Evolutionary conservation across 2,888 invertebrate species (phyloP).

Genomic region (Holacanthella duospinosa): DNA sequence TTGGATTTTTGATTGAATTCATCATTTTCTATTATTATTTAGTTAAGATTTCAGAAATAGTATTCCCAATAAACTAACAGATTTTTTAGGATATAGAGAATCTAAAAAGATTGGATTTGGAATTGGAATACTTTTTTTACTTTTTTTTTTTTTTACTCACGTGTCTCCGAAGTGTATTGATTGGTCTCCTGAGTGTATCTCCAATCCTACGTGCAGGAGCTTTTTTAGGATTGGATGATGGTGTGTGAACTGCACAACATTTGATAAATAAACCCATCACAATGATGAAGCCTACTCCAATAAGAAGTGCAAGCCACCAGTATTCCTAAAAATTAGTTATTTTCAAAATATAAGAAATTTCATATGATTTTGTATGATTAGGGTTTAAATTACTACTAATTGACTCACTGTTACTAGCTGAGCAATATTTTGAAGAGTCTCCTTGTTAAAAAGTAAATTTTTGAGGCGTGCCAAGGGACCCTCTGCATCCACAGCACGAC

Average conservation of each 20-base stretch:
- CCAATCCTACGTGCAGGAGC: constrained; percentile 86
- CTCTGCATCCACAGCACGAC: constrained; percentile 96
- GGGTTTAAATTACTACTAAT: constrained; percentile 16
- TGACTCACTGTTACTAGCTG: constrained; percentile 74
- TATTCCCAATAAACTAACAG: too few relatives aligned
- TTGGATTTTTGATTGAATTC: too few relatives aligned
- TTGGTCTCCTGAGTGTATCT: constrained; percentile 79
- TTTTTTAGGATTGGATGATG: constrained; percentile 95
- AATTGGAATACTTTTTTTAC: neutral
- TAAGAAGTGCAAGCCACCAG: constrained; percentile 91
- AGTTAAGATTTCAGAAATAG: too few relatives aligned
- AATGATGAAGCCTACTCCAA: constrained; percentile 81
- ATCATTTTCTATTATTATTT: neutral
- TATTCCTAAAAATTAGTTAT: constrained; percentile 51
- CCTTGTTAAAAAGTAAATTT: constrained; percentile 83
- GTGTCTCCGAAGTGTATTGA: constrained; percentile 83
- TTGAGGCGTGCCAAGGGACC: constrained; percentile 93
- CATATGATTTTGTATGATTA: neutral
- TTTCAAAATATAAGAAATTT: neutral
- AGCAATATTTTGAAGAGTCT: constrained; percentile 74
- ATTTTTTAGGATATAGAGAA: neutral
- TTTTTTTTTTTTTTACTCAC: constrained; percentile 43
- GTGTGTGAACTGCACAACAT: constrained; percentile 99
- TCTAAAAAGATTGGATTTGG: neutral
- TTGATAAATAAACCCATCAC: constrained; percentile 98